Evolutionary conservation across 2,113 vertebrate species (phyloP), one percentile per base, ranked within the genome.

Genomic region (Nematolebias whitei): DNA sequence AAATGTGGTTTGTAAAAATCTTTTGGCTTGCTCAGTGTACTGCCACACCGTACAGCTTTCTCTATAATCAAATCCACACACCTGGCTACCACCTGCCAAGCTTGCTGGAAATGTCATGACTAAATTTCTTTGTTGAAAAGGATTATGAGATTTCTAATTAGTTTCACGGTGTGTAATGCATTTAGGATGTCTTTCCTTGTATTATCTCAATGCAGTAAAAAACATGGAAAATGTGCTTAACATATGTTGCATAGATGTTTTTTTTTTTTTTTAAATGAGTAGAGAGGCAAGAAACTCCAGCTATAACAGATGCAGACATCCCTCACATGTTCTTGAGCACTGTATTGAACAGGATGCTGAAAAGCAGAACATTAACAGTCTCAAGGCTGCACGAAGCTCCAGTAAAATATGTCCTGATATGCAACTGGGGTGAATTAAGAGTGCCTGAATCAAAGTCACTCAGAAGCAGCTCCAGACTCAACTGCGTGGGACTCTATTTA

Each of bases 121-220:
- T 79, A 49, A 67, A 79, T 82, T 85, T 75, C 63, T 64, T 78
- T 81, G 68, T 76, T 78, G 70, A 80, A 67, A 55, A 62, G 85
- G 82, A 85, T 84, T 83, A 73, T 53, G 82, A 73, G 78, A 67
- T 78, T 86, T 90, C 56, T 87, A 87, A 90, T 88, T 90, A 74
- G 81, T 79, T 70, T 71, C 50, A 75, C 43, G 20, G 51, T 68
- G 57, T 57, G 62, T 41, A 14, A 38, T 50, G 38, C 35, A 78
- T 70, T 54, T 77, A n/a, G 41, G 20, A 53, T 69, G 55, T 63
- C 15, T 63, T 67, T 67, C 16, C 15, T n/a, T 39, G 12, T 26
- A 63, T 48, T 67, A 19, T 60, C 19, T 24, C 9, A 45, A 40
- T 70, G 43, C 50, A 40, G 63, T 18, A 45, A 51, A 66, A 70